These are phyloP conservation scores for Cantharis nigra DNA, from an alignment of 2,888 invertebrate genomes.

Conservation along the genomic window DNA sequence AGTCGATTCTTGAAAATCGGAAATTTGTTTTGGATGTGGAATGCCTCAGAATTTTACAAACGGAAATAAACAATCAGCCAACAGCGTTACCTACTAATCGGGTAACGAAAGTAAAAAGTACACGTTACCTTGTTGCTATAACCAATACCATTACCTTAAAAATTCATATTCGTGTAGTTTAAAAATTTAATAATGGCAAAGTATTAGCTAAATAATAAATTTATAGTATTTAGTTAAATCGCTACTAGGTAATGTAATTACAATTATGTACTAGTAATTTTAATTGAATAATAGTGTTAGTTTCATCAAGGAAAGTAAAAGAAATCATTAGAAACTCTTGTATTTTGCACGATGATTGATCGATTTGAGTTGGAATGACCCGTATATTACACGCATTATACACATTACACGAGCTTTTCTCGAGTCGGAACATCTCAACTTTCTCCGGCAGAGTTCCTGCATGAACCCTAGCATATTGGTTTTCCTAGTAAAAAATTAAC, in stretches of 20 bases:
- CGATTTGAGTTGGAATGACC: neutral
- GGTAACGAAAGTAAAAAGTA: neutral
- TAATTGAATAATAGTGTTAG: no score
- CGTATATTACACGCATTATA: neutral
- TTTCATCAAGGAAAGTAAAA: neutral
- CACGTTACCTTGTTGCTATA: neutral
- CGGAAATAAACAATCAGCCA: conserved; percentile 33
- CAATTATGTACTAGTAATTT: no score
- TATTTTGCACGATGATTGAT: neutral
- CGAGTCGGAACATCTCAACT: neutral
- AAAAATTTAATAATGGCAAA: neutral
- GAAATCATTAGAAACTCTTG: neutral
- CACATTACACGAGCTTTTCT: neutral
- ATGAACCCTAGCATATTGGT: neutral
- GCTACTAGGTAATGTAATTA: no score
- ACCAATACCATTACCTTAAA: neutral
- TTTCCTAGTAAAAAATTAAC: neutral
- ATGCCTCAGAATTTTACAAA: conserved; percentile 22
- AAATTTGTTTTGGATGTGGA: conserved; percentile 25
- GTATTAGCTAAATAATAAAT: no score
- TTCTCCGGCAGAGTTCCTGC: neutral
- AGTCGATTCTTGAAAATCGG: conserved; percentile 16
- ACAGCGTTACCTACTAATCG: neutral
- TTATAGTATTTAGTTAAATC: no score
- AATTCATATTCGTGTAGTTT: neutral